Base-by-base conservation (phyloP, 2,797 vertebrate genomes). In the Spinus pinus region DNA sequence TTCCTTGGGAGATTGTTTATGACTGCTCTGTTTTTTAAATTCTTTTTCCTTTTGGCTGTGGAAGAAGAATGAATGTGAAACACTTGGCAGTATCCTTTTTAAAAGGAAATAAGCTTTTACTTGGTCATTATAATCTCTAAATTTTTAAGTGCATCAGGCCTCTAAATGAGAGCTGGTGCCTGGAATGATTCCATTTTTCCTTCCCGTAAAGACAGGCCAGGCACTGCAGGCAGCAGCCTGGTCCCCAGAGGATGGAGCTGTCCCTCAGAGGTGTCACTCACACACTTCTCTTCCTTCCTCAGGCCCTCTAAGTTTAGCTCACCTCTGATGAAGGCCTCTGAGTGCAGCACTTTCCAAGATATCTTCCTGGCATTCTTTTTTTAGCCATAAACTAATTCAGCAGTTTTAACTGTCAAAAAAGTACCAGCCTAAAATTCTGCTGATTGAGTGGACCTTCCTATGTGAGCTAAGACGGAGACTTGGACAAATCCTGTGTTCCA, bases 221-320 rank as follows among this genome's bases (percentile, higher is more conserved):
- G 27, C n/a, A 4, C 8, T 25, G 51, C 53, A 33, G 11, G 0
- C 9, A 50, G 72, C 14, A 84, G 28, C 35, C 39, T 6, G 0
- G 19, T 22, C 73, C 67, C 67, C 47, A 44, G 79, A 3, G 67
- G 35, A 56, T 17, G 3, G 11, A 10, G 10, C 50, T 73, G 14
- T 81, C 41, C 71, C 13, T 1, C 2, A 21, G 6, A 60, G 50
- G 15, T 72, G 42, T 35, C 77, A 25, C 74, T 72, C 5, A 6
- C 22, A 6, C 22, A 1, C 12, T 78, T 51, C 42, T 67, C 18
- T 69, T 73, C 66, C 41, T 21, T 7, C 33, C 56, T 67, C 66
- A 28, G 50, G 7, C 74, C 46, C 88, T 49, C 30, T 28, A 4
- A 75, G 77, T 27, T 61, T 27, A 82, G 46, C 57, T 37, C 31